These are phyloP conservation scores for Rhizoglyphus robini DNA, from an alignment of 1,140 invertebrate genomes.

Conservation along the genomic window DNA sequence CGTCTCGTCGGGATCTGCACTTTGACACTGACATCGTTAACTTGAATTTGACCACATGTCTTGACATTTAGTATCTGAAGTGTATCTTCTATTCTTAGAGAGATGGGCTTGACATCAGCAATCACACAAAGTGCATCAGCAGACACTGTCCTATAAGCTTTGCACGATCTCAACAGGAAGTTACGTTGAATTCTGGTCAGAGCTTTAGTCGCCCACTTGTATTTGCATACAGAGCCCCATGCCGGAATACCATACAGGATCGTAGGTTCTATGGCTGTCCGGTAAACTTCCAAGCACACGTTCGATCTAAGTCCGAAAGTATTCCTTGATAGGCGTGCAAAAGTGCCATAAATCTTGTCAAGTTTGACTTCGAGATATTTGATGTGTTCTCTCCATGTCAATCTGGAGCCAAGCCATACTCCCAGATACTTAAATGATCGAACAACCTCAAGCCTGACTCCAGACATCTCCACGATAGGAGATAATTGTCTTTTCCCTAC, in stretches of 20 bases:
- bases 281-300: neutral
- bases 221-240: neutral
- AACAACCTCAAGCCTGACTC: neutral
- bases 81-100: conserved; percentile 4
- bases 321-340: neutral
- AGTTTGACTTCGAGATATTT: neutral
- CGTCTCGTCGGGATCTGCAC: too few species aligned
- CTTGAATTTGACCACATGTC: too few species aligned
- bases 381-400: conserved; percentile 3
- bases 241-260: neutral
- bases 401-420: neutral
- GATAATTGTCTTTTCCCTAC: too few species aligned
- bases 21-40: too few species aligned
- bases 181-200: neutral
- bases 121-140: neutral
- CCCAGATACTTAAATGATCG: neutral
- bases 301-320: neutral
- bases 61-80: too few species aligned
- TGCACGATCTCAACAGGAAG: neutral
- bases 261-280: neutral
- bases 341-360: neutral
- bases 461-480: neutral
- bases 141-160: neutral
- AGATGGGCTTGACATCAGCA: neutral
- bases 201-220: neutral